phyloP scores from a whole-genome alignment of 2,797 vertebrate species.

The Sebastes nivosus region DNA sequence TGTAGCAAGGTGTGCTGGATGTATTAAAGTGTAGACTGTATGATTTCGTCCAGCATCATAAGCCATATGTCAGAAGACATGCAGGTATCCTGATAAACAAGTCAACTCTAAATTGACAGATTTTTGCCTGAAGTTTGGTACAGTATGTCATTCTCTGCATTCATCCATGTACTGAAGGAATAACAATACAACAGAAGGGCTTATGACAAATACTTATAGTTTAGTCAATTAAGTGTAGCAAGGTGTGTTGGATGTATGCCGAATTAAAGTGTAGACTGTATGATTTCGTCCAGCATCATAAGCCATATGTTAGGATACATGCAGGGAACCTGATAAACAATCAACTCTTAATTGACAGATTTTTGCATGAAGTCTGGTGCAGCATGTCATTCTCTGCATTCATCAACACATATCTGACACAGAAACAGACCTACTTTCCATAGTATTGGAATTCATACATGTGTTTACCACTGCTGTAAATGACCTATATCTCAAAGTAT shows the following conservation, averaged over 20 bases:
- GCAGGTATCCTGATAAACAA: rapidly evolving
- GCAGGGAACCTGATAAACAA: rapidly evolving
- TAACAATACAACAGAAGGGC: not conserved
- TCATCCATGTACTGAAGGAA: not conserved
- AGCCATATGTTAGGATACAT: rapidly evolving
- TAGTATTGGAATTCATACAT: rapidly evolving
- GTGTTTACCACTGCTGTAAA: not conserved
- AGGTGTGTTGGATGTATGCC: not conserved
- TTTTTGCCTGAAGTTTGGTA: not conserved
- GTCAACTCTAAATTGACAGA: not conserved
- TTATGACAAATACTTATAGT: no score
- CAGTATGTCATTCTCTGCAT: not conserved
- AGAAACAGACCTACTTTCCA: not conserved
- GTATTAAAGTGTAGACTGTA: rapidly evolving
- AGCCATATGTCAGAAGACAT: rapidly evolving
- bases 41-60: rapidly evolving
- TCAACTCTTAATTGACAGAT: not conserved
- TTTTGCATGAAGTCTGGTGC: not conserved
- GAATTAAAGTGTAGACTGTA: not conserved
- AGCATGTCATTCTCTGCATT: not conserved
- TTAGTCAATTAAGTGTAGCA: no score
- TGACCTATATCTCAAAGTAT: not conserved
- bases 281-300: rapidly evolving
- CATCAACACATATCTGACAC: not conserved
- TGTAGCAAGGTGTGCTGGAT: not conserved